Evolutionary conservation across 2,113 vertebrate species (phyloP).

Genomic region (Tichodroma muraria): DNA sequence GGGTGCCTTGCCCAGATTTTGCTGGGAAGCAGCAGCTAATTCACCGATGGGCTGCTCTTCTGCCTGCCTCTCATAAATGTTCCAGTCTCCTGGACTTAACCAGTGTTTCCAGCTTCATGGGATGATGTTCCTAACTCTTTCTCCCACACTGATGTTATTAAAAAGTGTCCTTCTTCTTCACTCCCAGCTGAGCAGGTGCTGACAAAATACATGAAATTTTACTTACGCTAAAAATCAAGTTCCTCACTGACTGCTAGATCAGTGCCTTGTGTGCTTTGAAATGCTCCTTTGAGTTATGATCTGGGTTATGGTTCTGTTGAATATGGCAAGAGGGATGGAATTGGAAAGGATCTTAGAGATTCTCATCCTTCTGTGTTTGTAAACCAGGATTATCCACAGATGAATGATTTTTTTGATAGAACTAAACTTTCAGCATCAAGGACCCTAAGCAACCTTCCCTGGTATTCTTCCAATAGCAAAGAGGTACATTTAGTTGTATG

Average conservation of each 20-base stretch:
- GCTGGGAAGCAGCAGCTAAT: background rate
- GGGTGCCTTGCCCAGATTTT: background rate
- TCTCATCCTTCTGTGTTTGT: background rate
- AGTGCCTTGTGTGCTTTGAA: background rate
- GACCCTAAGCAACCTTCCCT: background rate
- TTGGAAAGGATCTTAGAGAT: background rate
- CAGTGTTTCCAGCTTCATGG: background rate
- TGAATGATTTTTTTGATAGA: background rate
- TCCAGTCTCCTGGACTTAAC: background rate
- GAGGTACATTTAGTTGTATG: background rate
- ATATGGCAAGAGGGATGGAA: background rate
- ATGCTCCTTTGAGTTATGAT: background rate
- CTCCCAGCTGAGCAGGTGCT: background rate
- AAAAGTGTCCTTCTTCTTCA: background rate
- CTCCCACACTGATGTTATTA: background rate
- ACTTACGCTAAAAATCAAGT: background rate
- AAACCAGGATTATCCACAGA: background rate
- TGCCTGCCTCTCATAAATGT: background rate
- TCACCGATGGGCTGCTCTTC: background rate
- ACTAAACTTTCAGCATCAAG: background rate
- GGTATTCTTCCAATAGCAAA: background rate
- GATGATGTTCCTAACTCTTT: background rate
- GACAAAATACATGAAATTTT: background rate
- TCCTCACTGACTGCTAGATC: background rate
- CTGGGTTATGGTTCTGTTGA: background rate